Evolutionary conservation across 2,113 vertebrate species (phyloP).

Genomic region (Corapipo altera): DNA sequence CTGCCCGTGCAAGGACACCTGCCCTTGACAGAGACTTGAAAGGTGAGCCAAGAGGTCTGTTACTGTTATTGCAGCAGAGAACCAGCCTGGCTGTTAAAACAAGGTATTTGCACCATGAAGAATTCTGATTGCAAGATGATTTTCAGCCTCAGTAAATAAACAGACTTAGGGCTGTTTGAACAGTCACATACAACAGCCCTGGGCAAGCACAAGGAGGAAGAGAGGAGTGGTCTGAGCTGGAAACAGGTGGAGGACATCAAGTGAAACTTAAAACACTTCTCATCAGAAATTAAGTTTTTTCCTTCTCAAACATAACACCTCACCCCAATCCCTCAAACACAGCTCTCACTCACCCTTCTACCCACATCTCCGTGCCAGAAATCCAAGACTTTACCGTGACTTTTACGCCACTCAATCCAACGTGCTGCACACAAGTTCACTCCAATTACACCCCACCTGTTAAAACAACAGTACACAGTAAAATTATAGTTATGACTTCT

Average conservation of each 20-base stretch:
- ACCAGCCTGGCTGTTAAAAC: background rate
- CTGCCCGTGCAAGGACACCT: background rate
- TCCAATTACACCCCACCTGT: background rate
- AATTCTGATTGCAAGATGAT: background rate
- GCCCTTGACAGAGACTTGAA: background rate
- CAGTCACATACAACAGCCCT: background rate
- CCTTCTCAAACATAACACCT: background rate
- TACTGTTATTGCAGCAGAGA: background rate
- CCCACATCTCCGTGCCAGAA: accelerated
- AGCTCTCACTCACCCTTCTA: background rate
- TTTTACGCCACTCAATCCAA: accelerated
- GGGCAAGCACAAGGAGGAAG: background rate
- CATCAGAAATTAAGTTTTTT: background rate
- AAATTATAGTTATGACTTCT: accelerated
- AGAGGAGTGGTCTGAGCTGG: background rate
- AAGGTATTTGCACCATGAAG: background rate
- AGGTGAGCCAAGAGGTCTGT: background rate
- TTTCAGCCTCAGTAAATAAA: background rate
- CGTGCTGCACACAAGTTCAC: accelerated
- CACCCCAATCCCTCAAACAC: background rate
- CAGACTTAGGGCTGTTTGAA: background rate
- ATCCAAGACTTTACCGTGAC: accelerated
- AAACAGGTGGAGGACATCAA: background rate
- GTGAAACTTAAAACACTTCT: background rate
- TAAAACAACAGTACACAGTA: accelerated